These are phyloP conservation scores for Zoanthus solanderi DNA, from an alignment of 92 coral and sea anemone genomes.

Conservation along the genomic window DNA sequence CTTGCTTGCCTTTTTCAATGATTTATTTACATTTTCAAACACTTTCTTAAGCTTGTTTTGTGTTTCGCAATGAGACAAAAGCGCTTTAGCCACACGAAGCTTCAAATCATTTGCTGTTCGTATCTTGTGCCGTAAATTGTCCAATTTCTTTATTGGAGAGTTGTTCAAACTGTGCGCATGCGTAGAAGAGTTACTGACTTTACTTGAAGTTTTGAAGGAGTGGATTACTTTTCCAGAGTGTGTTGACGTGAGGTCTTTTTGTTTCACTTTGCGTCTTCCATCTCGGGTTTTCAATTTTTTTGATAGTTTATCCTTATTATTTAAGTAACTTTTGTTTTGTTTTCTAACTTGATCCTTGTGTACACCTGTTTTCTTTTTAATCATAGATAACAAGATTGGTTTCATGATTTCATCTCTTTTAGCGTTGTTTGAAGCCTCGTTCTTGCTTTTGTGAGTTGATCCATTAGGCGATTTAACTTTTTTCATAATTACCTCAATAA, in stretches of 20 bases:
- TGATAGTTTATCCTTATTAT: background rate
- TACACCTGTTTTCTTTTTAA: background rate
- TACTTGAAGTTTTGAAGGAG: background rate
- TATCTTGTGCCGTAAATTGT: slow-evolving; percentile 61
- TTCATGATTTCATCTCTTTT: background rate
- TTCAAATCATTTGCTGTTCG: slow-evolving; percentile 74
- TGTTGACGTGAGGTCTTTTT: background rate
- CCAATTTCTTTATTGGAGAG: slow-evolving; percentile 46
- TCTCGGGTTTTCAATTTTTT: background rate
- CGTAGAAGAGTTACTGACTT: background rate
- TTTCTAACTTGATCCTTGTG: background rate
- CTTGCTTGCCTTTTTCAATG: slow-evolving; percentile 75
- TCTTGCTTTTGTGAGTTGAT: background rate
- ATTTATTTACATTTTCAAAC: slow-evolving; percentile 78
- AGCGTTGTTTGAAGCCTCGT: no score
- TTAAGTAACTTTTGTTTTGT: background rate
- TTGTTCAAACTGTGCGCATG: slow-evolving; percentile 14
- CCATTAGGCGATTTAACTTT: background rate
- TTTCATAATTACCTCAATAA: slow-evolving; percentile 13
- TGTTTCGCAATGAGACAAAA: slow-evolving; percentile 85
- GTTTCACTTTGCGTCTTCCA: background rate
- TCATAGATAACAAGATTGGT: background rate
- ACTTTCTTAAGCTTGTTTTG: slow-evolving; percentile 81
- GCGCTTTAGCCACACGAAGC: slow-evolving; percentile 88
- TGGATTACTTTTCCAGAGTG: background rate